Evolutionary conservation across 2,888 invertebrate genomes (phyloP), one percentile per base, ranked within the genome.

Genomic region (Protodeltote pygarga): DNA sequence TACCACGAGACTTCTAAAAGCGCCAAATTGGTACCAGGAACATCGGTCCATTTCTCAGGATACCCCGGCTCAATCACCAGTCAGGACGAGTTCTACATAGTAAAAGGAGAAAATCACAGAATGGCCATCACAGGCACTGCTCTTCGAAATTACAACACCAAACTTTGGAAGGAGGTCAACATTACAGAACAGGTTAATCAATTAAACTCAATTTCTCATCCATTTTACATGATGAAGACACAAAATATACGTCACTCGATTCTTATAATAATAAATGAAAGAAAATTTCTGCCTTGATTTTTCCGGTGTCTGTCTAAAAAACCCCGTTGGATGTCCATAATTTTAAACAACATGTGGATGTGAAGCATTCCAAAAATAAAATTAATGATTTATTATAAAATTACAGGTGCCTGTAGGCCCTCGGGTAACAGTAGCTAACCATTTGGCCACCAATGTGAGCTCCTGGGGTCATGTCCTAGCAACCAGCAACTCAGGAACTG

Each of bases 61-160:
- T 97, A 97, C 81, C 97, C 97, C 0, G 97, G 96, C 5, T 94
- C 95, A 8, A 78, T 97, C 21, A 95, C 95, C 23, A 97, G 97
- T 19, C 95, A 96, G 37, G 97, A 97, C 79, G 97, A 97, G 77
- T 96, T 95, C 79, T 97, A 97, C 76, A 83, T 95, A 8, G 86
- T 96, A 71, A 93, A 73, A 73, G 95, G 94, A 1, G 75, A 89
- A 1, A 92, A 94, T 3, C 89, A 88, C 27, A 87, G 93, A 40
- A 87, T 97, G 69, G 93, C 95, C 5, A 92, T 96, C 1, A 93
- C 95, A 5, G 97, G 98, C 48, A 97, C 97, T 3, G 93, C 95
- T 3, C 94, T 97, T 37, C 94, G 94, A 57, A 96, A 96, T 75
- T 94, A 94, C 70, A 97, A 97, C 79, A 78, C 86, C 6, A 93